phyloP scores from a whole-genome alignment of 2,113 vertebrate genomes.

The Lipophrys pholis region DNA sequence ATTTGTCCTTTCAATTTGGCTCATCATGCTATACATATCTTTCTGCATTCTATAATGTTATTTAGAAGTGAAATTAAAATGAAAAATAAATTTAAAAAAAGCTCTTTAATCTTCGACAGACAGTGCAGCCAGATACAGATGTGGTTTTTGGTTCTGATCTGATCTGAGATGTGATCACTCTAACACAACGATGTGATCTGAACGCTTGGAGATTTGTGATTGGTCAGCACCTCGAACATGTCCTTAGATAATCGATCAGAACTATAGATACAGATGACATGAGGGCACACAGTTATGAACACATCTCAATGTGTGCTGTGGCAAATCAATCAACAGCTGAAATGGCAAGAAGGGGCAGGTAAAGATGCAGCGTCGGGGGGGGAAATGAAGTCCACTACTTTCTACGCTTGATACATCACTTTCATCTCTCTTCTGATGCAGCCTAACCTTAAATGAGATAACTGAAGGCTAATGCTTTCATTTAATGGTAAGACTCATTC shows the following conservation, averaged over 20 bases:
- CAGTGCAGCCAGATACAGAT: no score
- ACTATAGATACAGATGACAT: slow-evolving; percentile 17
- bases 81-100: no score
- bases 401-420: slow-evolving; percentile 19
- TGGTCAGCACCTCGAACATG: neutral
- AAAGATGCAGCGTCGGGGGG: neutral
- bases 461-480: neutral
- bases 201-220: no score
- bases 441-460: slow-evolving; percentile 24
- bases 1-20: no score
- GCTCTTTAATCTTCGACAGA: no score
- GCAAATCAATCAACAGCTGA: slow-evolving; percentile 42
- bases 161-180: no score
- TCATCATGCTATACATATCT: no score
- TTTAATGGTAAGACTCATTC: slow-evolving; percentile 30
- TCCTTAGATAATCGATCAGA: slow-evolving; percentile 12
- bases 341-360: slow-evolving; percentile 10
- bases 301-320: slow-evolving; percentile 12
- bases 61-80: no score
- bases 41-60: no score
- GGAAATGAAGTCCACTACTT: slow-evolving; percentile 3
- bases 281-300: slow-evolving; percentile 17
- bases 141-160: no score
- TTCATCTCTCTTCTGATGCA: slow-evolving; percentile 31
- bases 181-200: no score